Evolutionary conservation across 2,888 invertebrate species (phyloP).

Genomic region (Iselma pallidipennis): DNA sequence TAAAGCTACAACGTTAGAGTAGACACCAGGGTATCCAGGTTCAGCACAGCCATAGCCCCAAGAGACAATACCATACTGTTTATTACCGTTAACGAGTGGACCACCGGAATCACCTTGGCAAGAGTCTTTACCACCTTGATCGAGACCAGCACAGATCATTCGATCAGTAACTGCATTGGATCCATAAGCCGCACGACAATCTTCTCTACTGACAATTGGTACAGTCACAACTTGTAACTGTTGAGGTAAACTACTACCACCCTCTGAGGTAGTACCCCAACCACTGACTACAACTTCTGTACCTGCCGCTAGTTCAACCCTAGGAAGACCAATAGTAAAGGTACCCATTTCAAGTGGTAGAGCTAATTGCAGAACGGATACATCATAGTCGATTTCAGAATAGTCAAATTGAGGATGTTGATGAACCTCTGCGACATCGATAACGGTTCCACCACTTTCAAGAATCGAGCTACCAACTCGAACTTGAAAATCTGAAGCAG

Average conservation of each 20-base stretch:
- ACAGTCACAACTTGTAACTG: conserved; percentile 31
- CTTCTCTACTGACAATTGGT: conserved; percentile 9
- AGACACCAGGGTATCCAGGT: background rate
- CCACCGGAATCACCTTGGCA: conserved; percentile 47
- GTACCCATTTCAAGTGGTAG: background rate
- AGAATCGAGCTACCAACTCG: no score
- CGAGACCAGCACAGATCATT: conserved; percentile 61
- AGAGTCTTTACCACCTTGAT: conserved; percentile 58
- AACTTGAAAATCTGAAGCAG: background rate
- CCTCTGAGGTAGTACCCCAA: conserved; percentile 17
- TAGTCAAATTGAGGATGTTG: background rate
- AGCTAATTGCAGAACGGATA: background rate
- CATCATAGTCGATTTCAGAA: background rate
- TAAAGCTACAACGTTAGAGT: background rate
- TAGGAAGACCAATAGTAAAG: background rate
- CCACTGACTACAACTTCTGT: background rate
- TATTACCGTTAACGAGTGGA: conserved; percentile 17
- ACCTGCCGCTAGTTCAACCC: background rate
- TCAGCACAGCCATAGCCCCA: conserved; percentile 30
- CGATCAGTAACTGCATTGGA: conserved; percentile 44
- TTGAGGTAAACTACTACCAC: conserved; percentile 25
- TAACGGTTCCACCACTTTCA: no score
- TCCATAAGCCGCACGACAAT: background rate
- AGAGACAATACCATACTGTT: conserved; percentile 28
- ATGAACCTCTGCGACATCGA: background rate